Evolutionary conservation across 2,888 invertebrate genomes (phyloP).

Genomic region (Scelioninae gen. 2): DNA sequence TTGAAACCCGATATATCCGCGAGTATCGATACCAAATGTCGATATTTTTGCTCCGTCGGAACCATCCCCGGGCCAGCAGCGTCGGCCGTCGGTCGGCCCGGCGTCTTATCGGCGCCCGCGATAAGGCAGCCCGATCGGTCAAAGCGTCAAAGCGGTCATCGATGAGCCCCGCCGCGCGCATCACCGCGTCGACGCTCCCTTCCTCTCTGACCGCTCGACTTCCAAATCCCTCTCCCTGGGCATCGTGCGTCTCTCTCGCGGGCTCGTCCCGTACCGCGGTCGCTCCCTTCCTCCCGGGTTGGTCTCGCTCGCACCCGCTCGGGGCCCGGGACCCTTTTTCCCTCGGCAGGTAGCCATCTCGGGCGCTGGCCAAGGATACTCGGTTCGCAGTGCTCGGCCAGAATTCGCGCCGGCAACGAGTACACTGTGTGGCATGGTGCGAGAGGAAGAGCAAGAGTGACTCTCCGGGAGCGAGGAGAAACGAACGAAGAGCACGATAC

Average conservation of each 20-base stretch:
- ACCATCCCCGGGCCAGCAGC: no score
- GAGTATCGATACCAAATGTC: no score
- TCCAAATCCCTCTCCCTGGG: conserved; percentile 53
- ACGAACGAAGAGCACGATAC: conserved; percentile 59
- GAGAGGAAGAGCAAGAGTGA: conserved; percentile 60
- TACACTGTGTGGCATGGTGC: conserved; percentile 55
- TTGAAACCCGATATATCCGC: no score
- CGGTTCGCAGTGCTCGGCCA: conserved; percentile 61
- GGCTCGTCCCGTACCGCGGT: conserved; percentile 36
- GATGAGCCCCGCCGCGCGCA: conserved; percentile 38
- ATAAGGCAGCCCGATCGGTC: conserved; percentile 48
- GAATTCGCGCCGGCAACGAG: conserved; percentile 59
- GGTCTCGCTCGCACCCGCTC: conserved; percentile 46
- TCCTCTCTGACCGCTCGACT: conserved; percentile 29
- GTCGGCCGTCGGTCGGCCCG: conserved; percentile 7
- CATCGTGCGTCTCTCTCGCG: conserved; percentile 36
- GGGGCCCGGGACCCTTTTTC: conserved; percentile 53
- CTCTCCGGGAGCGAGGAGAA: conserved; percentile 59
- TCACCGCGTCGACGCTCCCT: conserved; percentile 42
- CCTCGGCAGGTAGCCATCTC: conserved; percentile 53
- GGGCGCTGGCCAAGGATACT: conserved; percentile 57
- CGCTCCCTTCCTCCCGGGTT: conserved; percentile 43
- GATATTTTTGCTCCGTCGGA: no score
- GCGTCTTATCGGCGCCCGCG: conserved; percentile 21
- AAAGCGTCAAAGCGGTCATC: conserved; percentile 28